Base-by-base conservation (phyloP, 2,888 invertebrate genomes). In the Drosophila kokeensis region DNA sequence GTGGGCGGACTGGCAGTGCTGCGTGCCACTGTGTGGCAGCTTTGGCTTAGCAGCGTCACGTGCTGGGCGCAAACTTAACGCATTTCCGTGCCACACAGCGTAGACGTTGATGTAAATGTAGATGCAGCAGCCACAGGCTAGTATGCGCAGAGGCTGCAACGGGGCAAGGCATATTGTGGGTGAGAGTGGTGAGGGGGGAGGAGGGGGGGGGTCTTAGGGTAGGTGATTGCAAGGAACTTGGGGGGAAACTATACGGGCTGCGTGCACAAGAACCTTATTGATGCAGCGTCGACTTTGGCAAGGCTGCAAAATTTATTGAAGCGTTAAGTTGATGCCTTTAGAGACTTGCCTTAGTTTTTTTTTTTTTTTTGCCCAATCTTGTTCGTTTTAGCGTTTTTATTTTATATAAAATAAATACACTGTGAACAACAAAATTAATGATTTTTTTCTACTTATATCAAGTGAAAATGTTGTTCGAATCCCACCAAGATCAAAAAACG, bases 201-300 rank as follows among this genome's bases (percentile, higher is more conserved):
- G 24, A n/a, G 27, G 4, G n/a, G 13, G 11, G 30, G 21, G 15
- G 54, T 54, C 6, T 1, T 24, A 11, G 24, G 24, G 24, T 11
- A 7, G 24, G 54, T 24, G 53, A 30, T 32, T 52, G 21, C 32
- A 50, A 6, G 18, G 18, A 27, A 18, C 30, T 27, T 24, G 60
- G 50, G 40, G 45, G 4, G 58, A 11, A 45, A 55, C 59, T 66
- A 58, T 78, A 55, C 79, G 60, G 54, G 42, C 81, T 79, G 75
- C 90, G 90, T 88, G 75, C 85, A 86, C 83, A 91, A 91, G 90
- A 87, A 89, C 89, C 89, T 91, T 91, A 91, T 91, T 90, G 90
- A 91, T 91, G 91, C 80, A 81, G 74, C 73, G 63, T 29, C 55
- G 68, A 68, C 80, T 80, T 76, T 72, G 81, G 67, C 81, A 81